phyloP scores from a whole-genome alignment of 2,888 invertebrate genomes.

The Magallana nippona region DNA sequence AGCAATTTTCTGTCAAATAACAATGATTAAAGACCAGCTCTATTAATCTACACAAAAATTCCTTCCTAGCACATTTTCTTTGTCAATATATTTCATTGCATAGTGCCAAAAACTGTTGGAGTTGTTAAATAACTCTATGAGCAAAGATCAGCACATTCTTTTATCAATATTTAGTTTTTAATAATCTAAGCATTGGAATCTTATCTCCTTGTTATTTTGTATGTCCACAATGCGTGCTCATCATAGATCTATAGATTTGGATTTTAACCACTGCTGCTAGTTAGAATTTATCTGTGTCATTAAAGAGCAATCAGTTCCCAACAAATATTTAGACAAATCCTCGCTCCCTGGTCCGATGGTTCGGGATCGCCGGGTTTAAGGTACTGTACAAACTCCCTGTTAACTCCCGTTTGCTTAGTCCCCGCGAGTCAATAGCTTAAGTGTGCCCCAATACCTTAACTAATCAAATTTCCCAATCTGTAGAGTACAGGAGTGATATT shows the following conservation, averaged over 20 bases:
- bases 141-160: slow-evolving; percentile 7
- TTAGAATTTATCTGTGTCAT: slow-evolving; percentile 23
- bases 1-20: not conserved
- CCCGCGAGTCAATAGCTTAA: not conserved
- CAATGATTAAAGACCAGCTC: slow-evolving; percentile 1
- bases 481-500: not conserved
- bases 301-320: slow-evolving; percentile 25
- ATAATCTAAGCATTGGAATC: slow-evolving; percentile 7
- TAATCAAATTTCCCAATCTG: slow-evolving; percentile 18
- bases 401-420: not conserved
- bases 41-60: not conserved
- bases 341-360: not conserved
- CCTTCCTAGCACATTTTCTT: not conserved
- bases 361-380: not conserved
- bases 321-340: slow-evolving; percentile 32
- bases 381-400: slow-evolving; percentile 14
- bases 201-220: slow-evolving; percentile 29
- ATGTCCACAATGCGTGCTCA: slow-evolving; percentile 20
- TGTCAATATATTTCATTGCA: not conserved
- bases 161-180: slow-evolving; percentile 27
- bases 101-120: not conserved
- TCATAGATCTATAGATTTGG: not conserved
- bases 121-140: slow-evolving; percentile 11
- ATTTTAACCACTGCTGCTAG: slow-evolving; percentile 12
- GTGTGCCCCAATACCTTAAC: not conserved